Evolutionary conservation across 2,113 vertebrate species (phyloP).

Genomic region (Pan troglodytes): NHGRI_mPanTro3-v2.1_pri NC_072415.2:31908501-31909000

Average conservation of each 20-base stretch:
- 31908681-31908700: background rate
- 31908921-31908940: background rate
- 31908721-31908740: background rate
- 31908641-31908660: background rate
- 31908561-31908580: background rate
- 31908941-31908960: background rate
- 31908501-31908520: background rate
- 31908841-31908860: background rate
- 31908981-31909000: background rate
- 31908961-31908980: background rate
- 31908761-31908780: background rate
- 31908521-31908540: background rate
- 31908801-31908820: background rate
- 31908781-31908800: background rate
- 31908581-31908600: background rate
- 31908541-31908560: constrained; percentile 3
- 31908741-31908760: background rate
- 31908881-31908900: background rate
- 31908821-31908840: background rate
- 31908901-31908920: background rate
- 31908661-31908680: background rate
- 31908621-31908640: background rate
- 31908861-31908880: background rate
- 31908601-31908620: background rate
- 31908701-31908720: background rate